Conservation (phyloP, 2,888 invertebrate genomes). For the Rhabditoides inermis region DNA sequence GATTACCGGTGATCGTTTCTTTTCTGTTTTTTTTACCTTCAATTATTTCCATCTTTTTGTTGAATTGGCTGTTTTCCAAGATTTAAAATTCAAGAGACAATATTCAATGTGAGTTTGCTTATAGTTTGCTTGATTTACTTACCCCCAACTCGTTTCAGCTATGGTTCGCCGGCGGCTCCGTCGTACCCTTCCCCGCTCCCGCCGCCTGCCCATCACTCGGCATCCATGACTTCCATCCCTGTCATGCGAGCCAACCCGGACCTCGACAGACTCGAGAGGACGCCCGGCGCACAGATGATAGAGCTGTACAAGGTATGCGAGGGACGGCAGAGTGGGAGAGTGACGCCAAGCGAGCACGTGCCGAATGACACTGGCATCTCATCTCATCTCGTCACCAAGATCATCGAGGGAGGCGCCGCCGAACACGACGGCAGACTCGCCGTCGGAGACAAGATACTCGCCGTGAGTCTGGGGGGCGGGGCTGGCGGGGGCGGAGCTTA, state of each 20-base stretch:
- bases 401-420: slow-evolving; percentile 96
- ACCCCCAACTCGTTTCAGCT: too few relatives aligned
- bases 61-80: too few relatives aligned
- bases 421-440: slow-evolving; percentile 83
- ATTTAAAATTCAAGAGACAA: too few relatives aligned
- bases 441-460: slow-evolving; percentile 83
- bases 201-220: slow-evolving; percentile 35
- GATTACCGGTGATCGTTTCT: too few relatives aligned
- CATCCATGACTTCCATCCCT: slow-evolving; percentile 31
- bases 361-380: slow-evolving; percentile 98
- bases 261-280: slow-evolving; percentile 25
- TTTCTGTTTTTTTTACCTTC: too few relatives aligned
- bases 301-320: slow-evolving; percentile 44
- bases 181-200: slow-evolving; percentile 30
- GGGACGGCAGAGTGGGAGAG: too few relatives aligned
- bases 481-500: too few relatives aligned
- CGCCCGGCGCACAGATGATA: slow-evolving; percentile 36
- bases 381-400: slow-evolving; percentile 96
- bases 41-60: too few relatives aligned
- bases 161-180: too few relatives aligned
- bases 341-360: slow-evolving; percentile 99
- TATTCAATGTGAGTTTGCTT: too few relatives aligned
- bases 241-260: slow-evolving; percentile 24
- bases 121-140: too few relatives aligned
- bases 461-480: slow-evolving; percentile 71